phyloP scores from a whole-genome alignment of 2,113 vertebrate genomes.

The Myiopsitta monachus region DNA sequence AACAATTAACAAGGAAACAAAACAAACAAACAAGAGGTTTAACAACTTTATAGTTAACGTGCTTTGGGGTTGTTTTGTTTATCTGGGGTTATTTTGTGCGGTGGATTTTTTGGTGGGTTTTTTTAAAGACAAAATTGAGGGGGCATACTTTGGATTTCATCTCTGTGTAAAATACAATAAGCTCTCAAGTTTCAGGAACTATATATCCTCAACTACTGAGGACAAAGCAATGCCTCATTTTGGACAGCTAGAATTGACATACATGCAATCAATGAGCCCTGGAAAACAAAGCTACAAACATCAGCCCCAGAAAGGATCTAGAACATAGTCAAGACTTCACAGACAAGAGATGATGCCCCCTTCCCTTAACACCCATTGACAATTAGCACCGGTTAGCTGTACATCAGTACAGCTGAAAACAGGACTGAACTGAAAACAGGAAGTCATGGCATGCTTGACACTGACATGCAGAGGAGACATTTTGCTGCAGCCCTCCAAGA shows the following conservation, averaged over 20 bases:
- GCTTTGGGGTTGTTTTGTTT: not conserved
- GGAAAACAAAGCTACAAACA: not conserved
- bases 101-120: accelerated
- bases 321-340: not conserved
- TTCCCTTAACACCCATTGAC: not conserved
- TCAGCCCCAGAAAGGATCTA: not conserved
- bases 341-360: not conserved
- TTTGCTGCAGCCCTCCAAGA: constrained; percentile 10
- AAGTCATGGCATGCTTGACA: not conserved
- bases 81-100: not conserved
- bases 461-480: not conserved
- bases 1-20: not conserved
- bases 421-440: not conserved
- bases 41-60: not conserved
- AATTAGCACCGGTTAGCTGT: not conserved
- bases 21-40: not conserved
- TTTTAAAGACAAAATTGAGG: not conserved
- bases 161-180: not conserved
- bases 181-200: not conserved
- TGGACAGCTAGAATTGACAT: not conserved
- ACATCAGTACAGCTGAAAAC: not conserved
- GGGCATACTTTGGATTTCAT: not conserved
- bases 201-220: not conserved
- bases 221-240: not conserved
- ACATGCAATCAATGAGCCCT: not conserved